phyloP scores from a whole-genome alignment of 2,797 vertebrate genomes.

The Okamejei kenojei region DNA sequence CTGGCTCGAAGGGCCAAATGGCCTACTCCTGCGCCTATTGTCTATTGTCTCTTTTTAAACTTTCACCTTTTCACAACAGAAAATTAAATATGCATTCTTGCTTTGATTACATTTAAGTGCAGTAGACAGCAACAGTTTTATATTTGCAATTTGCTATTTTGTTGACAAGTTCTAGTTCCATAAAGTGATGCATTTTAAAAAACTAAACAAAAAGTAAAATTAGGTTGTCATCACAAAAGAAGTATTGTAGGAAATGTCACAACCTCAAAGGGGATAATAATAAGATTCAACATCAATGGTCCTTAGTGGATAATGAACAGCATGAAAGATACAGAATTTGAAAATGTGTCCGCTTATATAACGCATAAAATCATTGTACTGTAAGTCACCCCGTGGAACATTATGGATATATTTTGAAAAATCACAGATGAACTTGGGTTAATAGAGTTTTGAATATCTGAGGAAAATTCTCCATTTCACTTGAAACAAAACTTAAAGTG shows the following conservation, averaged over 20 bases:
- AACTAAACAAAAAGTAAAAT: neutral
- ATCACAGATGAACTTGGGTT: neutral
- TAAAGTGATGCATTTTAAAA: neutral
- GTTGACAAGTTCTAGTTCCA: neutral
- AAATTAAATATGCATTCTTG: neutral
- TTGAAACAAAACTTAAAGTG: conserved; percentile 15
- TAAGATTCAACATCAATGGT: neutral
- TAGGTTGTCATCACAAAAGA: neutral
- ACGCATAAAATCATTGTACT: neutral
- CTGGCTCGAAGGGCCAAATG: too few relatives aligned
- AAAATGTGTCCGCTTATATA: neutral
- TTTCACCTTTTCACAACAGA: neutral
- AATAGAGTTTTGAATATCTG: conserved; percentile 19
- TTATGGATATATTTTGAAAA: neutral
- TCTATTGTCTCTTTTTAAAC: too few relatives aligned
- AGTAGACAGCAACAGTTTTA: neutral
- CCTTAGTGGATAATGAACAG: neutral
- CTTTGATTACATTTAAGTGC: neutral
- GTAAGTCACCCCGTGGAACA: neutral
- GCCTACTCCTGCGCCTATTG: too few relatives aligned
- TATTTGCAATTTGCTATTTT: neutral
- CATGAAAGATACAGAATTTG: conserved; percentile 5
- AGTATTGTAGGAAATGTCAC: neutral
- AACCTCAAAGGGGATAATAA: neutral
- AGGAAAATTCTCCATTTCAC: conserved; percentile 4